A percentile compares a stretch with the other conserved stretches of the same genome.
Conservation (phyloP, 92 coral and sea anemone species). For the Pocillopora meandrina region DNA sequence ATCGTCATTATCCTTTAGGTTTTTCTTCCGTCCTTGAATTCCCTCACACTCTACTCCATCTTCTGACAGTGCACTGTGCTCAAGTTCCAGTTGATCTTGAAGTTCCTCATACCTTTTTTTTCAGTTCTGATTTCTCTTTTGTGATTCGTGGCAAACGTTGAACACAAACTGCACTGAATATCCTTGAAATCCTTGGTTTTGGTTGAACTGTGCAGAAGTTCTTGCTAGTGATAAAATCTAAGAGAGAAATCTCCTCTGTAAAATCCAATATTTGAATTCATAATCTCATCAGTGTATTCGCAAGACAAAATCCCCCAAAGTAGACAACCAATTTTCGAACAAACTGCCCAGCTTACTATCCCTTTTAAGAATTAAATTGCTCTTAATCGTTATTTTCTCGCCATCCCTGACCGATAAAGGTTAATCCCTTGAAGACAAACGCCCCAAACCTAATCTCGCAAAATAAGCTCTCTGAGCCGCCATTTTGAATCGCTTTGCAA, state of each 20-base stretch:
- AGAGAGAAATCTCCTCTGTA: too few species aligned
- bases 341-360: too few species aligned
- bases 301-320: too few species aligned
- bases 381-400: not conserved
- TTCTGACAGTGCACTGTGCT: slow-evolving; percentile 88
- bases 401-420: not conserved
- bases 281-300: too few species aligned
- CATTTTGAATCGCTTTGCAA: slow-evolving; percentile 68
- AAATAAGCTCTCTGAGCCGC: slow-evolving; percentile 47
- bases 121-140: slow-evolving; percentile 74
- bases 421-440: not conserved
- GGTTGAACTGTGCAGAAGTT: slow-evolving; percentile 7
- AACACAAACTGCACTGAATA: slow-evolving; percentile 84
- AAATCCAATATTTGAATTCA: too few species aligned
- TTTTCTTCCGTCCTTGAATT: slow-evolving; percentile 72
- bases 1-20: slow-evolving; percentile 82
- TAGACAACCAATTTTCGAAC: too few species aligned
- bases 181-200: slow-evolving; percentile 22
- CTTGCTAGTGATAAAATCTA: not conserved
- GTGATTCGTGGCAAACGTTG: slow-evolving; percentile 84
- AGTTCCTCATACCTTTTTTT: slow-evolving; percentile 69
- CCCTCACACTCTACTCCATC: slow-evolving; percentile 70
- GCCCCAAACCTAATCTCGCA: not conserved
- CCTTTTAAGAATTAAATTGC: too few species aligned
- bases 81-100: slow-evolving; percentile 86